Conservation (phyloP, 2,113 vertebrate genomes). For the Lampris megalopsis region DNA sequence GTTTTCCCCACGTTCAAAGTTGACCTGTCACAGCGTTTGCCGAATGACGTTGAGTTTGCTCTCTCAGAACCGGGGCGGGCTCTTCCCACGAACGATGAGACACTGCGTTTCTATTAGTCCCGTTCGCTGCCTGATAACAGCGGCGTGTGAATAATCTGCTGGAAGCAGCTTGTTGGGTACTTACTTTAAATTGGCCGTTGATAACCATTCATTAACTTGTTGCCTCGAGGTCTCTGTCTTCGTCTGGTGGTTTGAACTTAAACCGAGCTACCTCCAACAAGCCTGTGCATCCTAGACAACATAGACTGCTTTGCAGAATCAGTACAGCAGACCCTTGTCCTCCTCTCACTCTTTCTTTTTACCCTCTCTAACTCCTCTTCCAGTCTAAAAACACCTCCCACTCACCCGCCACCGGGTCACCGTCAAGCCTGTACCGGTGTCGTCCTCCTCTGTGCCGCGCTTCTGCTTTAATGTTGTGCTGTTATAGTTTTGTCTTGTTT, state of each 20-base stretch:
- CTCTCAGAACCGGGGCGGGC: constrained; percentile 62
- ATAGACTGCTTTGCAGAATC: constrained; percentile 49
- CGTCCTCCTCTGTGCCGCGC: constrained; percentile 62
- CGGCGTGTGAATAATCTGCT: constrained; percentile 22
- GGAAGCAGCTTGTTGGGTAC: constrained; percentile 17
- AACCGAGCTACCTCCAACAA: constrained; percentile 29
- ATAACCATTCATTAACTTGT: constrained; percentile 57
- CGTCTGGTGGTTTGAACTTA: constrained; percentile 37
- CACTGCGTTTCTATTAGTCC: constrained; percentile 28
- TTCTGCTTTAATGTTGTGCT: constrained; percentile 67
- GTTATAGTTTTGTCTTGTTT: background rate
- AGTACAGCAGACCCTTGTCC: constrained; percentile 46
- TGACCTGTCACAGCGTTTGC: constrained; percentile 48
- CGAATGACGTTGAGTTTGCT: constrained; percentile 71
- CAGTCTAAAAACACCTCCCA: constrained; percentile 59
- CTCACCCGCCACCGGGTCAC: constrained; percentile 62
- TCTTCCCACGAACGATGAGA: constrained; percentile 47
- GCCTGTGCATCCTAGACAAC: constrained; percentile 30
- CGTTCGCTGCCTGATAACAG: constrained; percentile 39
- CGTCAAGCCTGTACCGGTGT: constrained; percentile 47
- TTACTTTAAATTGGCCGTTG: constrained; percentile 36
- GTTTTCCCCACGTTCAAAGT: constrained; percentile 57
- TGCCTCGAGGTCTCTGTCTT: constrained; percentile 29
- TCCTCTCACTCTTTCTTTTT: constrained; percentile 38
- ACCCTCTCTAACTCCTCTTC: constrained; percentile 60